A percentile compares a stretch with the other conserved stretches of the same genome.
phyloP scores from a whole-genome alignment of 2,888 invertebrate species.

The Carpatolechia fugitivella region DNA sequence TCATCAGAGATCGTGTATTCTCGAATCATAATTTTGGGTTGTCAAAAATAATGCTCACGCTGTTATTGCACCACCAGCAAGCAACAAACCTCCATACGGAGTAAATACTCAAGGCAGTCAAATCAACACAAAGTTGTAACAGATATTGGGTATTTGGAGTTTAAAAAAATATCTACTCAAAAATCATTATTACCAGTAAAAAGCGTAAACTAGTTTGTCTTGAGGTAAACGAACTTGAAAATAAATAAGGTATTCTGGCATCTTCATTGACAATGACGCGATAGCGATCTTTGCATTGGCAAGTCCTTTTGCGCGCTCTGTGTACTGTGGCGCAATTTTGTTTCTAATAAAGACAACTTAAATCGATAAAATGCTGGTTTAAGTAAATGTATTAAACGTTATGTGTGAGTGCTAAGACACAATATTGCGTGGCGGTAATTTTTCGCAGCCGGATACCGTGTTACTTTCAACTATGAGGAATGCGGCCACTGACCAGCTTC shows the following conservation, averaged over 20 bases:
- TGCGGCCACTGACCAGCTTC: conserved; percentile 74
- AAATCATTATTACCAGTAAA: no score
- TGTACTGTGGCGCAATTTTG: conserved; percentile 31
- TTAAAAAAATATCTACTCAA: no score
- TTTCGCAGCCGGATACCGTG: conserved; percentile 75
- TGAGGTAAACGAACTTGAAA: background rate
- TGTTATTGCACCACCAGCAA: background rate
- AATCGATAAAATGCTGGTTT: conserved; percentile 26
- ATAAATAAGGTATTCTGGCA: background rate
- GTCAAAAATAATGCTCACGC: background rate
- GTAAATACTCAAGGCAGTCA: no score
- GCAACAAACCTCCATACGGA: no score
- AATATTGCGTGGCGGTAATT: conserved; percentile 53
- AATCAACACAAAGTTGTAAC: no score
- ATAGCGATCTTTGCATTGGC: conserved; percentile 20
- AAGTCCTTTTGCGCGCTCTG: conserved; percentile 22
- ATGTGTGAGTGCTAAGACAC: conserved; percentile 33
- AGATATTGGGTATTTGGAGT: no score
- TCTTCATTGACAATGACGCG: background rate
- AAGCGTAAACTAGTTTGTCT: background rate
- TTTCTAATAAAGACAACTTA: conserved; percentile 30
- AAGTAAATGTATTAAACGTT: conserved; percentile 25
- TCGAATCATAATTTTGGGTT: background rate
- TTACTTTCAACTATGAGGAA: conserved; percentile 75
- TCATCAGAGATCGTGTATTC: background rate